Base-by-base conservation (phyloP, 2,797 vertebrate species). In the Darevskia mixta region DNA sequence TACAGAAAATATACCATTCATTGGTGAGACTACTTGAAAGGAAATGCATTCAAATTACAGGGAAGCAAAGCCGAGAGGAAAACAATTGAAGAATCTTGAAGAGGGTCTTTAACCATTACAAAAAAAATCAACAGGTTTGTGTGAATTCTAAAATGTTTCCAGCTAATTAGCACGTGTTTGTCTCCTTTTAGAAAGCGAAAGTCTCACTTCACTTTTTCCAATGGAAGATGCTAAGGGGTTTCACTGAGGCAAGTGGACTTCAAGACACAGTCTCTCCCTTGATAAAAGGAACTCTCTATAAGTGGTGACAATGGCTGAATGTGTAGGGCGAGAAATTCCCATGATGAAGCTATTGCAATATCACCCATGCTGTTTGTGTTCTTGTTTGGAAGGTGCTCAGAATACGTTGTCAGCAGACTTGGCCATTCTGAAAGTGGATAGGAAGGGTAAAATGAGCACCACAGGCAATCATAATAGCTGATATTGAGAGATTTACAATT, bases 41-140 rank as follows among this genome's bases (percentile, higher is more conserved):
- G 85, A 87, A 88, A 69, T 75, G 8, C 25, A 92, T 90, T 88
- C 35, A 85, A 90, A 81, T 11, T 11, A 38, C 8, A 87, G 0
- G 67, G 11, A 10, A 90, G 9, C 0, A 32, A 6, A 64, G 15
- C 35, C 86, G 76, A 71, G 61, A 72, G 20, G 5, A 4, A 1
- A n/a, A 1, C 71, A 75, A 90, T 32, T 85, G 64, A 72, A 73
- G 72, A 18, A 61, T 61, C 58, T 61, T 15, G 20, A 61, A 61
- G 20, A 73, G 58, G 75, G 35, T 91, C 25, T 89, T 32, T 79
- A 87, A 82, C 35, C 69, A 41, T 49, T 58, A 72, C 49, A 79
- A 80, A 35, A 13, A 13, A 29, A 17, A 32, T 72, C 27, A 38
- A 61, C 15, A 18, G n/a, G 43, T 72, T 86, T 86, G 5, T 35